A percentile compares a stretch with the other conserved stretches of the same genome.
Evolutionary conservation across 2,888 invertebrate genomes (phyloP).

Genomic region (Tryphoninae sp.): DNA sequence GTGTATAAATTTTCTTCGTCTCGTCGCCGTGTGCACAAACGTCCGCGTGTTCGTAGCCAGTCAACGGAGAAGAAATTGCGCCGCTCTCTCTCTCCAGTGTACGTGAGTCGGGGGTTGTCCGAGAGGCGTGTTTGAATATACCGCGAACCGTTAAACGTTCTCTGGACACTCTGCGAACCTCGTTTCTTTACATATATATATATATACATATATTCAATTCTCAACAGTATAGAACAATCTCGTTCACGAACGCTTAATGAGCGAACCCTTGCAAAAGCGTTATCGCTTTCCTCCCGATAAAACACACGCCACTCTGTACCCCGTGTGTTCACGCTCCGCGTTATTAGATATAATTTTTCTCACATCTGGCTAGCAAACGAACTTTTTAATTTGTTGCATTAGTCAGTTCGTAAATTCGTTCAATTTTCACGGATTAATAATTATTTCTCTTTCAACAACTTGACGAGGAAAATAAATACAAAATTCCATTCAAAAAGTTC

Average conservation of each 20-base stretch:
- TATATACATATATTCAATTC: background rate
- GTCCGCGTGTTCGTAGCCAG: constrained; percentile 53
- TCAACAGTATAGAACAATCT: constrained; percentile 12
- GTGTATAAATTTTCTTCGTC: constrained; percentile 38
- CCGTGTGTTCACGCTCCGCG: constrained; percentile 7
- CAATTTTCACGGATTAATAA: too few relatives aligned
- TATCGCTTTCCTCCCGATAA: constrained; percentile 81
- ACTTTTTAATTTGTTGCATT: background rate
- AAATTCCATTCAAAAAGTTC: too few relatives aligned
- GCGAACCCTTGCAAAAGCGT: constrained; percentile 72
- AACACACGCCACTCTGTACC: constrained; percentile 73
- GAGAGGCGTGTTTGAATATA: constrained; percentile 32
- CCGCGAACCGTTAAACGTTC: constrained; percentile 53
- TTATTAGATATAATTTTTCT: constrained; percentile 36
- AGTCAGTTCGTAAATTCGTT: too few relatives aligned
- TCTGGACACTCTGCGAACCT: constrained; percentile 38
- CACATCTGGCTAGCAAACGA: too few relatives aligned
- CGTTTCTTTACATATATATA: background rate
- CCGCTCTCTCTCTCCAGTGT: background rate
- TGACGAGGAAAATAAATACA: too few relatives aligned
- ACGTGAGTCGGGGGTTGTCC: constrained; percentile 42
- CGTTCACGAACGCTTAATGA: constrained; percentile 75
- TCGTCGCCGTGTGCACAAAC: constrained; percentile 53
- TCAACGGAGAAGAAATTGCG: constrained; percentile 47
- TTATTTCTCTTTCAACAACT: too few relatives aligned